Conservation (phyloP, 2,797 vertebrate genomes). For the Phalloptychus januarius region DNA sequence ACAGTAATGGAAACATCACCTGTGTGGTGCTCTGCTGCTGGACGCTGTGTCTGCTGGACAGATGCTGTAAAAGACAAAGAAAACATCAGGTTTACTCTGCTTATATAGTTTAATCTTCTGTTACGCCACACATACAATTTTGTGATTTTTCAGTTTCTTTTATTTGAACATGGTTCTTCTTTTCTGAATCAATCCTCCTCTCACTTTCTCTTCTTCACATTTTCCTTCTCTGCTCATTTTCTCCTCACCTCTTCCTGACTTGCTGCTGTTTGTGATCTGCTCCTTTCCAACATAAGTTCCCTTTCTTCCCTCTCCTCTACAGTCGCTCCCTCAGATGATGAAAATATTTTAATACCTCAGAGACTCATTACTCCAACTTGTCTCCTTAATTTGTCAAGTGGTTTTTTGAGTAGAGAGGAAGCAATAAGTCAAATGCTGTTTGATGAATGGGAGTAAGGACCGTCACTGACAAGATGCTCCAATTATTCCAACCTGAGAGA, state of each 20-base stretch:
- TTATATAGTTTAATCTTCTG: neutral
- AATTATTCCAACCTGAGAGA: conserved; percentile 37
- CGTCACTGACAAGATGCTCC: conserved; percentile 23
- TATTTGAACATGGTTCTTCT: neutral
- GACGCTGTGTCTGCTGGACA: conserved; percentile 92
- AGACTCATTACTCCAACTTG: conserved; percentile 46
- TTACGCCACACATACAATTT: neutral
- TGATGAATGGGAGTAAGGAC: conserved; percentile 47
- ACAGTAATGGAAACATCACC: conserved; percentile 67
- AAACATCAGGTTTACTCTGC: conserved; percentile 1
- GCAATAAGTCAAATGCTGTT: conserved; percentile 27
- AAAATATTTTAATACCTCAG: conserved; percentile 24
- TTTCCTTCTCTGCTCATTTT: neutral
- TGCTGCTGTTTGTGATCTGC: neutral
- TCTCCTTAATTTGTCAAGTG: conserved; percentile 35
- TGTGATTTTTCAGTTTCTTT: neutral
- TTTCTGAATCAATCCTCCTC: neutral
- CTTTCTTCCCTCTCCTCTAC: neutral
- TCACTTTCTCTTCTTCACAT: neutral
- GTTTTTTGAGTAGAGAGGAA: conserved; percentile 16
- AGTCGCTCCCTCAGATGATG: conserved; percentile 18
- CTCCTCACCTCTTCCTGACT: neutral
- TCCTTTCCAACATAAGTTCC: neutral
- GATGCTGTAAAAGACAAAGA: conserved; percentile 75
- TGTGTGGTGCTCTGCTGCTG: conserved; percentile 93